A percentile compares a stretch with the other conserved stretches of the same genome.
Conservation (phyloP, 2,888 invertebrate genomes). For the Synergus laeviventris region DNA sequence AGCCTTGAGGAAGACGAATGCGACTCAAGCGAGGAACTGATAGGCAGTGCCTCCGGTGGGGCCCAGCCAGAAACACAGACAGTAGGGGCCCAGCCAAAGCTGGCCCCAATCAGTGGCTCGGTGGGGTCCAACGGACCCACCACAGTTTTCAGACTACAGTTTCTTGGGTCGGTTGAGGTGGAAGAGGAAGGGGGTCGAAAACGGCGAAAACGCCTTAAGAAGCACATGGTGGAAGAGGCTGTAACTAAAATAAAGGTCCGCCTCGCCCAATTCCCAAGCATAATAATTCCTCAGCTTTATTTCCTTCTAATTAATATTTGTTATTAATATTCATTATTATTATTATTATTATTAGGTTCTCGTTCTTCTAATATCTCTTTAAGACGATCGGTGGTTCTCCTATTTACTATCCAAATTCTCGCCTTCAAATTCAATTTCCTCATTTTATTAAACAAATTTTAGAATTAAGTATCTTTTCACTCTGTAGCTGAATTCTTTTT, state of each 20-base stretch:
- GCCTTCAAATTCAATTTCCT: too few relatives aligned
- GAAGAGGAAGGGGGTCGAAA: slow-evolving; percentile 86
- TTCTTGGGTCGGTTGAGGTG: slow-evolving; percentile 91
- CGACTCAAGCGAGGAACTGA: slow-evolving; percentile 75
- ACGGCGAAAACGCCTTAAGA: slow-evolving; percentile 87
- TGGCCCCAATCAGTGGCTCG: slow-evolving; percentile 69
- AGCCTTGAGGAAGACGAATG: slow-evolving; percentile 75
- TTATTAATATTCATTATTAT: slow-evolving; percentile 19
- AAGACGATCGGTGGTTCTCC: not conserved
- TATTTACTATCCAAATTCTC: not conserved
- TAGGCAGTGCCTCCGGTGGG: slow-evolving; percentile 71
- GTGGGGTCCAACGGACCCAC: slow-evolving; percentile 68
- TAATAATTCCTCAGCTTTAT: slow-evolving; percentile 35
- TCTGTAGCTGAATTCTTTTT: too few relatives aligned
- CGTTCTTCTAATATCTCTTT: slow-evolving; percentile 34
- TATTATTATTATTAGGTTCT: not conserved
- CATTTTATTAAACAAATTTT: too few relatives aligned
- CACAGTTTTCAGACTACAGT: slow-evolving; percentile 88
- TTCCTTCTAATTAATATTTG: slow-evolving; percentile 4
- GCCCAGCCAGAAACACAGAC: slow-evolving; percentile 63
- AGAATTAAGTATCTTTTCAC: too few relatives aligned
- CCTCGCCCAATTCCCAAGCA: slow-evolving; percentile 60
- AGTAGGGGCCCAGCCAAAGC: slow-evolving; percentile 66
- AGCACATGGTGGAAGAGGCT: slow-evolving; percentile 92
- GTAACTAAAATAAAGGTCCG: slow-evolving; percentile 91